These are phyloP conservation scores for Tachina grossa DNA, from an alignment of 2,888 invertebrate species.

Conservation along the genomic window DNA sequence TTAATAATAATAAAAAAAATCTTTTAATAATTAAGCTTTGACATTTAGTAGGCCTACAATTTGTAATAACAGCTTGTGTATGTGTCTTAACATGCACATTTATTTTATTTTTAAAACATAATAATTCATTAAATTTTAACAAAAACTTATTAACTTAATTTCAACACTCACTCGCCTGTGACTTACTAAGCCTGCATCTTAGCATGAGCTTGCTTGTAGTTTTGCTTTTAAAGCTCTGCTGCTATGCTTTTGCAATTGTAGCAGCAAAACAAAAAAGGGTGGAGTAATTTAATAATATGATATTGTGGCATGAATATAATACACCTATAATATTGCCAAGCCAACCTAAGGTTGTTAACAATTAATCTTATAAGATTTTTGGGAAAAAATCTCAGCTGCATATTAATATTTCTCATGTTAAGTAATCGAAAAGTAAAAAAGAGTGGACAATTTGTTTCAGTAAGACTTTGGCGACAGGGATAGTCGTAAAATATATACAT, in stretches of 20 bases:
- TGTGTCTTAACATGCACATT: constrained; percentile 15
- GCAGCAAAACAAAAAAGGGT: constrained; percentile 52
- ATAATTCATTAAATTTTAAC: constrained; percentile 49
- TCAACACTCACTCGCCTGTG: constrained; percentile 52
- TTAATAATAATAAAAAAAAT: not conserved
- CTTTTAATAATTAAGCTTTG: constrained; percentile 21
- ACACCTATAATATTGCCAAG: constrained; percentile 47
- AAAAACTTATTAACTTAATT: constrained; percentile 61
- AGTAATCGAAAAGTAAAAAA: not conserved
- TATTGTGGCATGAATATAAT: constrained; percentile 38
- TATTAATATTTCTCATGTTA: constrained; percentile 2
- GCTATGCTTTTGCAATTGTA: not conserved
- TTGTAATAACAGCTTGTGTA: constrained; percentile 23
- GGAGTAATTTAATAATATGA: constrained; percentile 61
- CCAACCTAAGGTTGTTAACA: constrained; percentile 47
- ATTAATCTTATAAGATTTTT: constrained; percentile 55
- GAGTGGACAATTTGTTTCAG: not conserved
- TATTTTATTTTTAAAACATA: constrained; percentile 39
- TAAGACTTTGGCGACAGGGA: too few species aligned
- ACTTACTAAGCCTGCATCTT: not conserved
- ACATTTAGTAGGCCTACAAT: constrained; percentile 47
- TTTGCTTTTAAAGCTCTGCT: not conserved
- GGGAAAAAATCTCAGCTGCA: not conserved
- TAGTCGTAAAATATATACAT: too few species aligned
- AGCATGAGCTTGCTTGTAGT: not conserved